Evolutionary conservation across 2,888 invertebrate species (phyloP), one percentile per base, ranked within the genome.

Genomic region (Eurytoma adleriae): DNA sequence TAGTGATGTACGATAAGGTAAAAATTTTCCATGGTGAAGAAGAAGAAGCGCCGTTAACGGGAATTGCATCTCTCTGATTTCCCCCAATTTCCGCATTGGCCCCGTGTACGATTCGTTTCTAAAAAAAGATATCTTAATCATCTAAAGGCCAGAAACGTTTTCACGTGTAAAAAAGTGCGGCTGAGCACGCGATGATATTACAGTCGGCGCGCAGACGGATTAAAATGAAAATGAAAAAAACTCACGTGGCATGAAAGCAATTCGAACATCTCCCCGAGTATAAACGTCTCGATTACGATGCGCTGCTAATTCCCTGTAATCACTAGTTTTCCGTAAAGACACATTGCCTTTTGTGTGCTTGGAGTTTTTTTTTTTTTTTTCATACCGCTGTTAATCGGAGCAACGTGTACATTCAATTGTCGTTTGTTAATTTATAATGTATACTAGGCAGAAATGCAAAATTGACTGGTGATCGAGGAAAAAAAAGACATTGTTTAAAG

Each of bases 181-280:
- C 12, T n/a, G n/a, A 72, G 16, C 81, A 81, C 81, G 81, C 81
- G 74, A 81, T 40, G 40, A 40, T 81, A 61, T 68, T 30, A 57
- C 48, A 16, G 52, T 62, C 56, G 70, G 27, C 48, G 61, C 50
- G 18, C 3, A 5, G 50, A 48, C 27, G 48, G 18, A 68, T 68
- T 70, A 59, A 73, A 80, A 64, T 50, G 27, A 77, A 76, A 72
- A 72, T 62, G 56, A 67, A 77, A 62, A 71, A 70, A 73, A 64
- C 16, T 48, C 18, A 57, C 40, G 40, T n/a, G 20, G 50, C 69
- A 40, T 30, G 24, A 5, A 57, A n/a, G 57, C n/a, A 59, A 56
- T 40, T 61, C 73, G 48, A 48, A 64, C 10, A 64, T 68, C 30
- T 52, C 30, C 54, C 24, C 62, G 18, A 13, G 57, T 27, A 10